Evolutionary conservation across 1,140 invertebrate species (phyloP).

Genomic region (Drosophila micromelanica): DNA sequence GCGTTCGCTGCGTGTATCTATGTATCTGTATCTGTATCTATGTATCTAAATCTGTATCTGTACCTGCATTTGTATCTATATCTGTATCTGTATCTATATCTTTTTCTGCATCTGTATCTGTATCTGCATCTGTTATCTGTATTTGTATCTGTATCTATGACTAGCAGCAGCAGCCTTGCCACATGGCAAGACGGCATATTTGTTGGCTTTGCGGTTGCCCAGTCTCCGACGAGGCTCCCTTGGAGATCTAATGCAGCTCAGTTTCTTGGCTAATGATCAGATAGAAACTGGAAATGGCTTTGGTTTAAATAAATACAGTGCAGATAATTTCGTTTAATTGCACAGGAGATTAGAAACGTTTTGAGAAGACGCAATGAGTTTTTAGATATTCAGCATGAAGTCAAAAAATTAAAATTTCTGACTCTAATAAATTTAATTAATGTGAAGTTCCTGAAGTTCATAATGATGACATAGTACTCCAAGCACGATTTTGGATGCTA

Average conservation of each 20-base stretch:
- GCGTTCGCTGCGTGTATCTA: slow-evolving; percentile 26
- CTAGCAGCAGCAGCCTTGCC: slow-evolving; percentile 24
- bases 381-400: too few relatives aligned
- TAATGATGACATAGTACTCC: too few relatives aligned
- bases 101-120: too few relatives aligned
- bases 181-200: slow-evolving; percentile 53
- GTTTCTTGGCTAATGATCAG: slow-evolving; percentile 6
- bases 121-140: slow-evolving; percentile 30
- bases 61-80: slow-evolving; percentile 34
- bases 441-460: too few relatives aligned
- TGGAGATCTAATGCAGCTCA: slow-evolving; percentile 17
- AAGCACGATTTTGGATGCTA: too few relatives aligned
- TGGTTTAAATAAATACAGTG: slow-evolving; percentile 8
- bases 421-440: too few relatives aligned
- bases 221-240: slow-evolving; percentile 26
- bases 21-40: slow-evolving; percentile 42
- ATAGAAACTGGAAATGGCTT: background rate
- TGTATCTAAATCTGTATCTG: slow-evolving; percentile 41
- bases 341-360: slow-evolving; percentile 10
- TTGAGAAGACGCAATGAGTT: background rate
- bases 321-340: slow-evolving; percentile 23
- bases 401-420: too few relatives aligned
- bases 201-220: slow-evolving; percentile 43
- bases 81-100: slow-evolving; percentile 12
- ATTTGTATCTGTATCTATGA: slow-evolving; percentile 32